Base-by-base conservation (phyloP, 2,888 invertebrate genomes). In the Ormyrus labotus region DNA sequence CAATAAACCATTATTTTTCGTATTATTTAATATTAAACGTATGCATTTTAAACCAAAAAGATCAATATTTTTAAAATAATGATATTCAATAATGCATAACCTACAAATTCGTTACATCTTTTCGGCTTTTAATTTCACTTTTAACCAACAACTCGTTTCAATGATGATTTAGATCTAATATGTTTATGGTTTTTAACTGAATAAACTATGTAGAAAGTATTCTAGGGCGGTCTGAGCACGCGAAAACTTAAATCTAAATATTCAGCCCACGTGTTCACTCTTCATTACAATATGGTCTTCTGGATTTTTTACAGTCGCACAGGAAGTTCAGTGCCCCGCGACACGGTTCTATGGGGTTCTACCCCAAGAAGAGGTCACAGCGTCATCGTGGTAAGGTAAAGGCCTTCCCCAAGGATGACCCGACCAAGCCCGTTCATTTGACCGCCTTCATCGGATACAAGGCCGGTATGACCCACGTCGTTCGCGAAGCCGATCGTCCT, bases 261-360 rank as follows among this genome's bases (percentile, higher is more conserved):
- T 45, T 67, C 8, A 6, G 8, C 48, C 69, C 79, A 81, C 77
- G 76, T 80, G 82, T 76, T 58, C 13, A 5, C n/a, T 67, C 61
- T 60, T 13, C 77, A 70, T 51, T 47, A 47, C 9, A 67, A 48
- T 19, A 63, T 69, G 53, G 74, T 53, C 61, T 55, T 50, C 13
- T 48, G 34, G 34, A 63, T 50, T 51, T 58, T 51, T 85, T 86
- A 51, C 92, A 99, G 99, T 99, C 99, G 93, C 99, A 99, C 93
- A 95, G 99, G 91, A 99, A 99, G 92, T 99, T 99, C 92, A 99
- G 98, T 91, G 99, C 99, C 64, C 99, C 99, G 87, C 97, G 99
- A 87, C 99, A 99, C 95, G 99, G 99, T 88, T 99, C 99, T 78
- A 98, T 99, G 97, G 99, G 99, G 87, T 99, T 99, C 94, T 96